Evolutionary conservation across 1,140 invertebrate species (phyloP).

Genomic region (Campodea augens): DNA sequence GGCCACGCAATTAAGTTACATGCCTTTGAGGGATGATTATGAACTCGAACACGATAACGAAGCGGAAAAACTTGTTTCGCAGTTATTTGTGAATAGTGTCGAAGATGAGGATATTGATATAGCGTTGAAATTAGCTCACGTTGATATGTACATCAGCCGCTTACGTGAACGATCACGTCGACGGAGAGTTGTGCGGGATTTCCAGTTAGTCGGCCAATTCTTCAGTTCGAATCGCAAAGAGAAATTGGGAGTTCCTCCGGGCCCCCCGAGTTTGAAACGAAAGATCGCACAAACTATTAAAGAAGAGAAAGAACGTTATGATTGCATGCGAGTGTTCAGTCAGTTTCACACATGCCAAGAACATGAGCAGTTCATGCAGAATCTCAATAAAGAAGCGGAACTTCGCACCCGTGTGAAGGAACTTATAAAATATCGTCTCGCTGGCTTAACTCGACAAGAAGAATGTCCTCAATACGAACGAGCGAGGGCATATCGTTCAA

Average conservation of each 20-base stretch:
- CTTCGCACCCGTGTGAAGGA: conserved; percentile 60
- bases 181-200: conserved; percentile 72
- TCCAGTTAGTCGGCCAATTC: conserved; percentile 61
- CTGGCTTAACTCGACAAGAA: conserved; percentile 56
- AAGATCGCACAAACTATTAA: conserved; percentile 1
- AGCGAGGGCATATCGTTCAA: conserved; percentile 15
- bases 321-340: conserved; percentile 61
- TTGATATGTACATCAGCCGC: conserved; percentile 74
- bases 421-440: conserved; percentile 56
- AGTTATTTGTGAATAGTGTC: conserved; percentile 45
- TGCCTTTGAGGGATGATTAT: conserved; percentile 89
- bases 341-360: conserved; percentile 72
- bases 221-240: conserved; percentile 35
- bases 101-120: conserved; percentile 82
- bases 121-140: conserved; percentile 49
- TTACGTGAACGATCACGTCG: conserved; percentile 65
- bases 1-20: conserved; percentile 71
- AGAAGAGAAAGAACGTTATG: conserved; percentile 28
- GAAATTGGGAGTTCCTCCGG: conserved; percentile 9
- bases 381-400: conserved; percentile 62
- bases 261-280: not conserved
- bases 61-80: conserved; percentile 71
- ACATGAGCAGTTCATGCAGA: conserved; percentile 52
- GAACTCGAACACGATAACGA: conserved; percentile 86
- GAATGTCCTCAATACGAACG: conserved; percentile 68